Evolutionary conservation across 2,113 vertebrate species (phyloP).

Genomic region (Passer montanus): DNA sequence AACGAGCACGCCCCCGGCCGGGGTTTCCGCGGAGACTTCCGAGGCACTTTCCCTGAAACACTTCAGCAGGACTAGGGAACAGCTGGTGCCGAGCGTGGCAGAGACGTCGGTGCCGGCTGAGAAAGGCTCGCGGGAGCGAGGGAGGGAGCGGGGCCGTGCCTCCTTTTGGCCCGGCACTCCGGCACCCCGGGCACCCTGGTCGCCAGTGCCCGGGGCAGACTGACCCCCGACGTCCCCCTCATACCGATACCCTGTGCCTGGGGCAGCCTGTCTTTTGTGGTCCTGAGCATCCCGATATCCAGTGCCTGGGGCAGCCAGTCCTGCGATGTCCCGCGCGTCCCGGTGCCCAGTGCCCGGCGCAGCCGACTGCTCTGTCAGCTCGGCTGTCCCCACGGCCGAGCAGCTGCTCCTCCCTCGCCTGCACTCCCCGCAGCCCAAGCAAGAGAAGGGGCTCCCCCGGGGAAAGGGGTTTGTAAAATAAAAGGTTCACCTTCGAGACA

Average conservation of each 20-base stretch:
- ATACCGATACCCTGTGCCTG: too few relatives aligned
- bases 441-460: fast-evolving
- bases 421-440: not conserved
- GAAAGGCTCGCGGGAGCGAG: too few relatives aligned
- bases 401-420: not conserved
- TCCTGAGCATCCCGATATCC: not conserved
- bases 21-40: not conserved
- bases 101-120: not conserved
- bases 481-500: not conserved
- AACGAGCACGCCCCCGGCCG: not conserved
- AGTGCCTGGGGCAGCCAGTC: not conserved
- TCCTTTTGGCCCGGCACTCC: not conserved
- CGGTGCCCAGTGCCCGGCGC: fast-evolving
- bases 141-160: not conserved
- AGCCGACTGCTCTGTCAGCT: not conserved
- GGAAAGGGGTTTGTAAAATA: not conserved
- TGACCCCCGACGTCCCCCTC: too few relatives aligned
- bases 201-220: not conserved
- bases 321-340: not conserved
- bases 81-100: not conserved
- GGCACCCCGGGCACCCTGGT: too few relatives aligned
- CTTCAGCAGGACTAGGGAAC: not conserved
- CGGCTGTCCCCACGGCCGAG: not conserved
- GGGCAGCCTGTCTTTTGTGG: not conserved
- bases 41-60: not conserved